These are phyloP conservation scores for Diadema setosum DNA, from an alignment of 35 echinoderm and acorn worm genomes.

Conservation along the genomic window DNA sequence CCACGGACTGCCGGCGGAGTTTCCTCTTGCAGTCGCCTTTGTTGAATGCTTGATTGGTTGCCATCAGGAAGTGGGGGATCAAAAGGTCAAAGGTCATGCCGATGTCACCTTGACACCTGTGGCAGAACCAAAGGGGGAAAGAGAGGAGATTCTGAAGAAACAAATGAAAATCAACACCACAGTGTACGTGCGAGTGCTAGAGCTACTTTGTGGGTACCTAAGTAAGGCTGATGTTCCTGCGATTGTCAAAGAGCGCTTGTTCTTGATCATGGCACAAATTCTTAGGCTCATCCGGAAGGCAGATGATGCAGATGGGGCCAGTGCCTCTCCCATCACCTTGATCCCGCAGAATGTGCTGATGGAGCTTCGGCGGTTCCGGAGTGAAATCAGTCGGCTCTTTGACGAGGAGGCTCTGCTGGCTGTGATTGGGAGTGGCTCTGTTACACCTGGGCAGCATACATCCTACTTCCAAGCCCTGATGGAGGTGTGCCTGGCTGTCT, in stretches of 20 bases:
- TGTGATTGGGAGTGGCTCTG: slow-evolving; percentile 28
- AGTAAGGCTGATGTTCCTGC: slow-evolving; percentile 38
- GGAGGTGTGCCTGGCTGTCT: slow-evolving; percentile 69
- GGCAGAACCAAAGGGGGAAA: background rate
- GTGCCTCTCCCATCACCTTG: slow-evolving; percentile 32
- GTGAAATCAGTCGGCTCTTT: slow-evolving; percentile 48
- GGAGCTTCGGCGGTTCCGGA: slow-evolving; percentile 32
- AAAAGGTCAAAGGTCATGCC: background rate
- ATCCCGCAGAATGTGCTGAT: slow-evolving; percentile 29
- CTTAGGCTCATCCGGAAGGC: slow-evolving; percentile 53
- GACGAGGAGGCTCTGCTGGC: slow-evolving; percentile 33
- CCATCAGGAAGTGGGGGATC: background rate
- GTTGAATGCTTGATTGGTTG: slow-evolving; percentile 56
- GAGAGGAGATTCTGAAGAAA: slow-evolving; percentile 47
- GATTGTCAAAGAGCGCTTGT: slow-evolving; percentile 69
- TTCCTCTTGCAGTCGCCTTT: slow-evolving; percentile 60
- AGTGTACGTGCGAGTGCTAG: slow-evolving; percentile 25
- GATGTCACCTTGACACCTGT: background rate
- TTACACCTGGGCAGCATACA: slow-evolving; percentile 53
- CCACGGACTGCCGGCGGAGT: slow-evolving; percentile 66
- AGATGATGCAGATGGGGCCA: slow-evolving; percentile 23
- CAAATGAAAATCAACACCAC: slow-evolving; percentile 13
- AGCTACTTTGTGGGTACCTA: slow-evolving; percentile 57
- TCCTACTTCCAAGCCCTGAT: slow-evolving; percentile 76
- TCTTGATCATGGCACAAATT: slow-evolving; percentile 66